Conservation (phyloP, 1,140 invertebrate species). For the Linepithema humile region DNA sequence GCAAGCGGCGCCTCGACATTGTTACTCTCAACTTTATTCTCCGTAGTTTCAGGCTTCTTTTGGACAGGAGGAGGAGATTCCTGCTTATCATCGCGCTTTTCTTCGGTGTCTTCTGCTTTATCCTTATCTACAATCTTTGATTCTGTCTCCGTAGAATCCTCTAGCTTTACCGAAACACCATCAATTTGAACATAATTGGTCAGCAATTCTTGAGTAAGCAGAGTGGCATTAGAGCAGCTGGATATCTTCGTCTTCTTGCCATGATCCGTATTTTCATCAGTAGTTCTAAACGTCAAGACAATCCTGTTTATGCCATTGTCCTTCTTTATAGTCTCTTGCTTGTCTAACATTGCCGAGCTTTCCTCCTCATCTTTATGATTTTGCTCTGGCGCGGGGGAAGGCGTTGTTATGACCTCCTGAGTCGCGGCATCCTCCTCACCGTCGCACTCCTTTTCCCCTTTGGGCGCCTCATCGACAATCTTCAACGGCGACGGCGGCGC, state of each 20-base stretch:
- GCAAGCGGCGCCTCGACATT: neutral
- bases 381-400: constrained; percentile 39
- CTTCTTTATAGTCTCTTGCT: constrained; percentile 72
- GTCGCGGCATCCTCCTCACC: neutral
- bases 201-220: constrained; percentile 81
- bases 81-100: constrained; percentile 3
- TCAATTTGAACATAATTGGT: constrained; percentile 80
- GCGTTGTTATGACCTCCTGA: neutral
- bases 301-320: constrained; percentile 80
- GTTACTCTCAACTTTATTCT: constrained; percentile 32
- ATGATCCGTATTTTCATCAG: constrained; percentile 82
- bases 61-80: neutral
- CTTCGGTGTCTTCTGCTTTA: constrained; percentile 42
- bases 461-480: neutral
- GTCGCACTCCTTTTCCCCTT: constrained; percentile 44
- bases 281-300: constrained; percentile 82
- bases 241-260: constrained; percentile 82
- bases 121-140: constrained; percentile 30
- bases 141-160: constrained; percentile 67
- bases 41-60: constrained; percentile 59
- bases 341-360: neutral
- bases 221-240: constrained; percentile 80
- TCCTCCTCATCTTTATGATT: constrained; percentile 66
- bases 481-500: neutral
- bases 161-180: constrained; percentile 82